Evolutionary conservation across 2,113 vertebrate genomes (phyloP).

Genomic region (Takifugu flavidus): DNA sequence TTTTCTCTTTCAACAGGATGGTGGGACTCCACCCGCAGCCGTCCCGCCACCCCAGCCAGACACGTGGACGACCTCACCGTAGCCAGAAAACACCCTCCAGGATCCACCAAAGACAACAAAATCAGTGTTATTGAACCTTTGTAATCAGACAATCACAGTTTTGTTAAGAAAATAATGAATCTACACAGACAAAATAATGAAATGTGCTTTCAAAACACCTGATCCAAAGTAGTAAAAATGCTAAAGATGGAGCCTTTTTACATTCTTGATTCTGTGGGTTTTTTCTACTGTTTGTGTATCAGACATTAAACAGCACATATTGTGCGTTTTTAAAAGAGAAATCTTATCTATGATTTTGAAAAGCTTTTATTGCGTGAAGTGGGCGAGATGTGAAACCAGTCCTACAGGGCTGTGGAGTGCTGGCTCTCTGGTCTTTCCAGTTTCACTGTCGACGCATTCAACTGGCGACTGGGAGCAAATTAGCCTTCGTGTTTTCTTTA

Average conservation of each 20-base stretch:
- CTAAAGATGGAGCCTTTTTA: too few relatives aligned
- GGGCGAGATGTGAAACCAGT: constrained; percentile 65
- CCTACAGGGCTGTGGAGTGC: constrained; percentile 47
- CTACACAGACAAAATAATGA: too few relatives aligned
- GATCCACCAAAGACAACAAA: neutral
- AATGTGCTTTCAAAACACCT: neutral
- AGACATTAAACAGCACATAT: neutral
- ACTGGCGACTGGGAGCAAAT: constrained; percentile 32
- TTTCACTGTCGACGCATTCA: constrained; percentile 43
- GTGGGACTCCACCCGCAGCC: constrained; percentile 37
- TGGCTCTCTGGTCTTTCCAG: constrained; percentile 60
- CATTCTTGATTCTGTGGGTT: neutral
- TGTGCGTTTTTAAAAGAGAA: neutral
- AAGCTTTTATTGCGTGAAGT: constrained; percentile 8
- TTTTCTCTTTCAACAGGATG: constrained; percentile 14
- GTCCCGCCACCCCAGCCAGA: constrained; percentile 6
- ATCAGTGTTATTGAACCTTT: constrained; percentile 3
- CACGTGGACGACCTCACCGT: neutral
- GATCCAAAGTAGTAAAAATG: constrained; percentile 5
- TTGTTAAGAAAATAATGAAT: neutral
- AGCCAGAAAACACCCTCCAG: neutral
- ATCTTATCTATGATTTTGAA: neutral
- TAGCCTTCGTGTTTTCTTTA: neutral
- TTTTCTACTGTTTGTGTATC: neutral
- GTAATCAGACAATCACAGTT: neutral